Conservation (phyloP, 2,888 invertebrate genomes). For the Pherbina coryleti region DNA sequence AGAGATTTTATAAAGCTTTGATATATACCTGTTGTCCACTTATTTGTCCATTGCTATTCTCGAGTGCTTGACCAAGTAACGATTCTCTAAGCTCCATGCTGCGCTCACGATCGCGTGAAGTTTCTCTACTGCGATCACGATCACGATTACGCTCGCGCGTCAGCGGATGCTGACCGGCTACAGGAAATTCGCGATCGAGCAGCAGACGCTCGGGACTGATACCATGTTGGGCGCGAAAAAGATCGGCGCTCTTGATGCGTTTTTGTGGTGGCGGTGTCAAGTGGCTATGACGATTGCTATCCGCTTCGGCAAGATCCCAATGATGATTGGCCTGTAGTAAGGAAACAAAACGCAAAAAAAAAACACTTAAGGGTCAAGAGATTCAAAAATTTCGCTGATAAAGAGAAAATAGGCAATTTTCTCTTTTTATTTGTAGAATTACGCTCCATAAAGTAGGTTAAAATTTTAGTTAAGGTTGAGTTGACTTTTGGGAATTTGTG, state of each 20-base stretch:
- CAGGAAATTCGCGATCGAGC: constrained; percentile 68
- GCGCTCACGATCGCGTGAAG: constrained; percentile 71
- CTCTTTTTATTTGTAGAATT: too few relatives aligned
- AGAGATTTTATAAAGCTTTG: too few relatives aligned
- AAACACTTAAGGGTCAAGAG: too few relatives aligned
- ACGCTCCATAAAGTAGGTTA: too few relatives aligned
- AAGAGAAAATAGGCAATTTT: too few relatives aligned
- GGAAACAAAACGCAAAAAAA: background rate
- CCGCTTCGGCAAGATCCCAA: constrained; percentile 74
- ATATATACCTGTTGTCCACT: constrained; percentile 65
- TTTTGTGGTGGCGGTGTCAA: constrained; percentile 76
- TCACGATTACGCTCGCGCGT: constrained; percentile 64
- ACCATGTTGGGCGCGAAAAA: constrained; percentile 76
- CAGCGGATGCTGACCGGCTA: constrained; percentile 66
- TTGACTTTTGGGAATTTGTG: too few relatives aligned
- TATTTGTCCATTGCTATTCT: constrained; percentile 73
- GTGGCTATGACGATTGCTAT: constrained; percentile 67
- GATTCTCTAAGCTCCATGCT: constrained; percentile 79
- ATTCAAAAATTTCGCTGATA: background rate
- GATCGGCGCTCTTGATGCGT: constrained; percentile 78
- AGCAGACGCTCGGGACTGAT: constrained; percentile 68
- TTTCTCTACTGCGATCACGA: constrained; percentile 65
- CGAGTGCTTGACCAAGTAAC: constrained; percentile 82
- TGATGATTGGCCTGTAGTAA: constrained; percentile 65
- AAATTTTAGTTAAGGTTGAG: too few relatives aligned